These are phyloP conservation scores for Urocolius indicus DNA, from an alignment of 2,113 vertebrate genomes.

Conservation along the genomic window DNA sequence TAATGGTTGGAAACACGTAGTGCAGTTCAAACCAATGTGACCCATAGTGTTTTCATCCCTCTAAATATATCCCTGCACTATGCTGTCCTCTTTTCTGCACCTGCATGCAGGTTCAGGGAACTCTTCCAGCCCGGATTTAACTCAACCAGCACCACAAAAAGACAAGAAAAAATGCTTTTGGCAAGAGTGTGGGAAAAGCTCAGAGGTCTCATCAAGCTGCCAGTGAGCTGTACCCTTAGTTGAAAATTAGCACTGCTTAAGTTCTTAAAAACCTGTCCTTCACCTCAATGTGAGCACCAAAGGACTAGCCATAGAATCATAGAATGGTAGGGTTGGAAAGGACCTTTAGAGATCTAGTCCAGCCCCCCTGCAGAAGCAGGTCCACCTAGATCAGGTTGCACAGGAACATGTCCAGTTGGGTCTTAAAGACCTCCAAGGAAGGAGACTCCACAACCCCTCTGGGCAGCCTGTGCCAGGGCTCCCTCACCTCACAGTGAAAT, in stretches of 20 bases:
- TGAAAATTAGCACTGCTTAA: background rate
- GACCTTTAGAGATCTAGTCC: too few species aligned
- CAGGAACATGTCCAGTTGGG: too few species aligned
- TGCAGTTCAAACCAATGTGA: constrained; percentile 14
- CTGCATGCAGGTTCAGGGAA: background rate
- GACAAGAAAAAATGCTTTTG: background rate
- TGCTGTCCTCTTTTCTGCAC: background rate
- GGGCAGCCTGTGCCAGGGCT: too few species aligned
- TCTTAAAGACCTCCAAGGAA: too few species aligned
- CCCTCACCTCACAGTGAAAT: too few species aligned
- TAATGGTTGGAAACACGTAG: background rate
- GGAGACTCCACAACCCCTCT: too few species aligned
- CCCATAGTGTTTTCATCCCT: background rate
- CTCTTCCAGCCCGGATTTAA: constrained; percentile 19
- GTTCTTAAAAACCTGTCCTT: background rate
- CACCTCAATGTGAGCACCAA: background rate
- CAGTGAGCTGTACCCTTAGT: background rate
- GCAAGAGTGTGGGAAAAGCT: background rate
- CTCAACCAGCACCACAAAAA: background rate
- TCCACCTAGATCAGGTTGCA: too few species aligned
- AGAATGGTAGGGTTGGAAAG: too few species aligned
- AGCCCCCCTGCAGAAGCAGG: too few species aligned
- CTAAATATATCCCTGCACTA: background rate
- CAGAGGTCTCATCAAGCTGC: background rate
- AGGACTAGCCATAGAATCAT: too few species aligned